phyloP scores from a whole-genome alignment of 92 coral and sea anemone genomes.

The Heteractis magnifica region DNA sequence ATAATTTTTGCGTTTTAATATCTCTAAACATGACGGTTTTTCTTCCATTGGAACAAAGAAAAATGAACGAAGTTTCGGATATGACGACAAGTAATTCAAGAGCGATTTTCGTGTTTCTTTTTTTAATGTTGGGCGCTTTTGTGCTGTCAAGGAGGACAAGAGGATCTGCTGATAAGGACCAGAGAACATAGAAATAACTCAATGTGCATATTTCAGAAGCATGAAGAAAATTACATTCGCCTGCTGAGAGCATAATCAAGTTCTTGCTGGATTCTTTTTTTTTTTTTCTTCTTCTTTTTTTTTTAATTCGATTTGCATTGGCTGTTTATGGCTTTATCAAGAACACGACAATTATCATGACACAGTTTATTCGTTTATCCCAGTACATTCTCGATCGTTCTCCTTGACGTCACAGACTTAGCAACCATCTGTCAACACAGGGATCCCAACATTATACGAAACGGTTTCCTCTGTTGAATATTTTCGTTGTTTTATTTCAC shows the following conservation, averaged over 20 bases:
- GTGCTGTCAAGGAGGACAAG: neutral
- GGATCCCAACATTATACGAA: neutral
- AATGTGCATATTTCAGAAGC: neutral
- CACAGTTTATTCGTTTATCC: neutral
- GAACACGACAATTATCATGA: neutral
- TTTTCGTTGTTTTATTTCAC: no score
- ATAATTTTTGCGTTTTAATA: no score
- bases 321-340: neutral
- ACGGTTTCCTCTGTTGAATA: no score
- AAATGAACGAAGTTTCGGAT: constrained; percentile 6
- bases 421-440: neutral
- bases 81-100: neutral
- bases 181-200: neutral
- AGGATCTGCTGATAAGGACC: neutral
- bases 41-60: neutral
- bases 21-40: neutral
- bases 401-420: neutral
- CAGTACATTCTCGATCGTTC: neutral
- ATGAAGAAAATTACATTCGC: neutral
- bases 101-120: neutral
- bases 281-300: neutral
- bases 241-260: neutral
- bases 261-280: neutral
- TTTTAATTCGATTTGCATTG: neutral
- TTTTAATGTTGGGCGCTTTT: neutral